Percentiles rank a stretch among this genome's conserved stretches.
Evolutionary conservation across 2,888 invertebrate genomes (phyloP).

Genomic region (Tillus elongatus): DNA sequence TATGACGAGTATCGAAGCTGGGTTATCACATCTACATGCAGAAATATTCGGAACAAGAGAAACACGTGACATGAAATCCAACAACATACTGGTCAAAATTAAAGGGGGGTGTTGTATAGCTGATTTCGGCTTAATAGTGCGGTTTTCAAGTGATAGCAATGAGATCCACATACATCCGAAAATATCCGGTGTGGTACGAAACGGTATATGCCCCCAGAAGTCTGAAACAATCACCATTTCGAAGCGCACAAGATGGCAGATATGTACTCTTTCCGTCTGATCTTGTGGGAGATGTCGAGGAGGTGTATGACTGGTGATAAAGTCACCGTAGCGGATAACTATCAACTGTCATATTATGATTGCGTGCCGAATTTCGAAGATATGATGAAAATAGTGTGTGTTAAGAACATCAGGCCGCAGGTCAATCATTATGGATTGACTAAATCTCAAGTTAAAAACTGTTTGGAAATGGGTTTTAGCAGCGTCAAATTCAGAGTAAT

Average conservation of each 20-base stretch:
- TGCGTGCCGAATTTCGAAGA: slow-evolving; percentile 75
- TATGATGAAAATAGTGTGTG: slow-evolving; percentile 70
- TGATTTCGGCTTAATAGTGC: slow-evolving; percentile 87
- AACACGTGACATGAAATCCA: slow-evolving; percentile 86
- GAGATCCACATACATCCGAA: slow-evolving; percentile 76
- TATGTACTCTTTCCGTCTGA: slow-evolving; percentile 79
- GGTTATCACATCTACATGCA: slow-evolving; percentile 79
- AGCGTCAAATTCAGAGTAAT: no score
- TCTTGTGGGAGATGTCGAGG: slow-evolving; percentile 79
- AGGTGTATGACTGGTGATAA: slow-evolving; percentile 59
- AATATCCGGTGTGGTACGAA: slow-evolving; percentile 72
- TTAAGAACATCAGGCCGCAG: slow-evolving; percentile 61
- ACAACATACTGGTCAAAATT: slow-evolving; percentile 84
- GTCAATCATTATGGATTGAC: no score
- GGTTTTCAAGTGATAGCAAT: slow-evolving; percentile 65
- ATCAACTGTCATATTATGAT: slow-evolving; percentile 78
- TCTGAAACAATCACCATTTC: slow-evolving; percentile 69
- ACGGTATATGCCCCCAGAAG: slow-evolving; percentile 87
- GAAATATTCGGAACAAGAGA: slow-evolving; percentile 85
- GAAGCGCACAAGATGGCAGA: slow-evolving; percentile 87
- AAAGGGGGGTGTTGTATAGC: slow-evolving; percentile 86
- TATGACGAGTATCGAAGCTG: slow-evolving; percentile 66
- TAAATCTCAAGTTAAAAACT: no score
- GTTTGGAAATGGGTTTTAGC: no score
- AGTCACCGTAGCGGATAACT: slow-evolving; percentile 57